A percentile compares a stretch with the other conserved stretches of the same genome.
Conservation (phyloP, 2,113 vertebrate species). For the Tylochromis polylepis region DNA sequence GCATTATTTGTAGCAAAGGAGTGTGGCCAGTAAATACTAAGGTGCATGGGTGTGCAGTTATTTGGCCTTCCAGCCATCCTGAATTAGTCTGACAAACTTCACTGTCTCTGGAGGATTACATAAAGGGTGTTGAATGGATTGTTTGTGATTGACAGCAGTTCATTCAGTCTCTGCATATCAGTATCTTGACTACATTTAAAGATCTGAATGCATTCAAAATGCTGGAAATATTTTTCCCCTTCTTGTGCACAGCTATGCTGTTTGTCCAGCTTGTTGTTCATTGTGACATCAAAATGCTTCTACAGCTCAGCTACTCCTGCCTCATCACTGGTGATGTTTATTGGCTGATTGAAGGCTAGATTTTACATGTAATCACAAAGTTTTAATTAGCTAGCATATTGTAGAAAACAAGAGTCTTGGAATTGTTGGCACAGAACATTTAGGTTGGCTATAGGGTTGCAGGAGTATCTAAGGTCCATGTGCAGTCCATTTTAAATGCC, state of each 20-base stretch:
- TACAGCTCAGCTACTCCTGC: background rate
- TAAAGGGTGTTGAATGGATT: background rate
- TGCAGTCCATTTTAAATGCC: background rate
- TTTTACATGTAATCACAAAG: background rate
- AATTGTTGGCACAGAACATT: background rate
- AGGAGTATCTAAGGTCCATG: background rate
- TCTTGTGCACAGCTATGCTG: background rate
- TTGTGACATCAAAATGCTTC: background rate
- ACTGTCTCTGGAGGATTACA: background rate
- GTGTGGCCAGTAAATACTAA: background rate
- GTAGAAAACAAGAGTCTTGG: background rate
- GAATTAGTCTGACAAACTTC: too few species aligned
- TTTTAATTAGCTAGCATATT: accelerated
- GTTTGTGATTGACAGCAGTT: background rate
- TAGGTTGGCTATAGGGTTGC: background rate
- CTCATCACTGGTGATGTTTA: background rate
- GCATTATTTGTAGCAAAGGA: background rate
- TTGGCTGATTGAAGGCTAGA: background rate
- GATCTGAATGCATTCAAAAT: background rate
- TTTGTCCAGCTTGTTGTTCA: background rate
- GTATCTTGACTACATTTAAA: background rate
- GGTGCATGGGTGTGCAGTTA: background rate
- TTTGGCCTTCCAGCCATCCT: background rate
- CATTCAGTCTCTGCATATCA: background rate
- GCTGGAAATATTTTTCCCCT: background rate